Evolutionary conservation across 2,797 vertebrate genomes (phyloP).

Genomic region (Acipenser oxyrinchus): DNA sequence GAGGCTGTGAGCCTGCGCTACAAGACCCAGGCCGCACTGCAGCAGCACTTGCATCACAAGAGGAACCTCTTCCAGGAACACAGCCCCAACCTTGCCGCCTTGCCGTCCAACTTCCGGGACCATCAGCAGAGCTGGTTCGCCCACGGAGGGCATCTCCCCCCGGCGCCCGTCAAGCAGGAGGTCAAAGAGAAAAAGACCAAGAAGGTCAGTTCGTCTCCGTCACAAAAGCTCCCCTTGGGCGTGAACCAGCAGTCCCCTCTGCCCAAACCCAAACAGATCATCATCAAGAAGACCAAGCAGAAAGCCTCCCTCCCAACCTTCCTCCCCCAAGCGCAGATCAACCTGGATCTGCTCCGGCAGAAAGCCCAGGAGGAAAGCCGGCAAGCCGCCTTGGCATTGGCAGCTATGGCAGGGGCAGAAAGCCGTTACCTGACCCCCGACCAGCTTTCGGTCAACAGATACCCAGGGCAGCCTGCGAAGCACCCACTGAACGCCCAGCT

Average conservation of each 20-base stretch:
- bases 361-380: conserved; percentile 30
- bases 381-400: conserved; percentile 16
- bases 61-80: conserved; percentile 82
- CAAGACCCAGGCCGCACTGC: conserved; percentile 85
- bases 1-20: conserved; percentile 54
- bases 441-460: conserved; percentile 38
- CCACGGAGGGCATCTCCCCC: background rate
- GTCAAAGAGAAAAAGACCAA: conserved; percentile 82
- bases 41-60: conserved; percentile 93
- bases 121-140: conserved; percentile 75
- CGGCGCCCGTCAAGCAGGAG: conserved; percentile 55
- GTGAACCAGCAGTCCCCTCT: conserved; percentile 33
- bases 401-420: conserved; percentile 30
- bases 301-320: conserved; percentile 83
- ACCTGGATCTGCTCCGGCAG: conserved; percentile 47
- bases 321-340: conserved; percentile 76
- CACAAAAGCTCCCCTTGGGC: conserved; percentile 51
- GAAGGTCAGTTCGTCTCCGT: conserved; percentile 66
- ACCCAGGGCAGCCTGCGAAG: conserved; percentile 50
- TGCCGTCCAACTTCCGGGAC: conserved; percentile 49
- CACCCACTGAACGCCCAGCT: conserved; percentile 56
- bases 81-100: conserved; percentile 35
- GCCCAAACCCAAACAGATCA: conserved; percentile 75
- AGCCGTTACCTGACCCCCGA: conserved; percentile 50
- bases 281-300: conserved; percentile 84